Evolutionary conservation across 2,797 vertebrate genomes (phyloP).

Genomic region (Cyprinodon diabolis): DNA sequence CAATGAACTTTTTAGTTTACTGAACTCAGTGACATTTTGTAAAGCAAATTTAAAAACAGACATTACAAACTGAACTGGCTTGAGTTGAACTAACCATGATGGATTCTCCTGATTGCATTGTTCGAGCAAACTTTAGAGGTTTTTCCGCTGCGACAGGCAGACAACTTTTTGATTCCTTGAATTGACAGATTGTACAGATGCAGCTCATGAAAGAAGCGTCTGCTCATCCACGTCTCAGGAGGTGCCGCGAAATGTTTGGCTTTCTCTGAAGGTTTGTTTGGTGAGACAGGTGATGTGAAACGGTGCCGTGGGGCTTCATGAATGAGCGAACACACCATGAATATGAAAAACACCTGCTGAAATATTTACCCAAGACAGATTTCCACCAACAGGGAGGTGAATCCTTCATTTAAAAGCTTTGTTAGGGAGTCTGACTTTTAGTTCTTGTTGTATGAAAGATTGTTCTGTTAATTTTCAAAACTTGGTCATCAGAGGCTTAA

Average conservation of each 20-base stretch:
- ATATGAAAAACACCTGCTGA: conserved; percentile 45
- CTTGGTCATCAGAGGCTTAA: too few relatives aligned
- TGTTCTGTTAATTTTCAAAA: neutral
- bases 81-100: neutral
- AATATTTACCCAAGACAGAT: conserved; percentile 61
- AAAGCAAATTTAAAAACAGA: neutral
- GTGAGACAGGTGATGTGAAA: conserved; percentile 56
- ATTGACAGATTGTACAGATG: conserved; percentile 17
- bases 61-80: neutral
- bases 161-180: conserved; percentile 25
- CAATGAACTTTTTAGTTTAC: too few relatives aligned
- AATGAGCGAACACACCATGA: conserved; percentile 62
- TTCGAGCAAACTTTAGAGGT: conserved; percentile 1
- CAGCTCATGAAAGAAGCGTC: conserved; percentile 45
- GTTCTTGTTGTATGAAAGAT: neutral
- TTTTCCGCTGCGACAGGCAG: neutral
- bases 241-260: conserved; percentile 32
- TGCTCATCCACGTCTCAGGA: conserved; percentile 37
- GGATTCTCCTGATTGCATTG: neutral
- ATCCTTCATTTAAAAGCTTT: conserved; percentile 5
- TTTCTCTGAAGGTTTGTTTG: conserved; percentile 50
- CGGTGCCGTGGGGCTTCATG: conserved; percentile 46
- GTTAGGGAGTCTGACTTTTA: conserved; percentile 13
- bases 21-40: too few relatives aligned
- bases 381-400: conserved; percentile 34